A percentile compares a stretch with the other conserved stretches of the same genome.
Conservation (phyloP, 1,140 invertebrate genomes). For the Drosophila insularis region DNA sequence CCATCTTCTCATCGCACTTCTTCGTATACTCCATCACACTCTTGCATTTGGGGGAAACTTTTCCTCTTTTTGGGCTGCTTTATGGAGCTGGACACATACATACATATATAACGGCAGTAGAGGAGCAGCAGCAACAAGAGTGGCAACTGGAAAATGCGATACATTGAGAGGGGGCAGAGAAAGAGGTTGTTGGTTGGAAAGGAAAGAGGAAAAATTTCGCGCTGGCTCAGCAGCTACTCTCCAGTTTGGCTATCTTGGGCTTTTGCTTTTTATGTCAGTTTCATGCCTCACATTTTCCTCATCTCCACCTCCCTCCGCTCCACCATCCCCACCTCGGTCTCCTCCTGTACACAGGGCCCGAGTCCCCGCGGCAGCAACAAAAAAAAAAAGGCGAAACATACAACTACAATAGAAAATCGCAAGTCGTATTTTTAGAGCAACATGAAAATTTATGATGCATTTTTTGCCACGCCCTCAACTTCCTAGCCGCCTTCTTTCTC, state of each 20-base stretch:
- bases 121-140: conserved; percentile 25
- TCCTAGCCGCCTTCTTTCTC: background rate
- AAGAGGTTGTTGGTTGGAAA: background rate
- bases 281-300: conserved; percentile 37
- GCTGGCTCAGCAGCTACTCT: conserved; percentile 18
- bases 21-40: background rate
- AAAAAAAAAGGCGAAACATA: conserved; percentile 33
- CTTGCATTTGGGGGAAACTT: conserved; percentile 8
- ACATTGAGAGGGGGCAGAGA: background rate
- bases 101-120: conserved; percentile 53
- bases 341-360: background rate
- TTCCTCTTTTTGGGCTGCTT: conserved; percentile 48
- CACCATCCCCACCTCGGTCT: background rate
- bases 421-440: conserved; percentile 66
- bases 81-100: conserved; percentile 70
- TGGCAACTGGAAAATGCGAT: conserved; percentile 12
- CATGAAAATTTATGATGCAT: conserved; percentile 80
- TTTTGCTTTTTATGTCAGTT: conserved; percentile 62
- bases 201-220: conserved; percentile 11
- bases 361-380: background rate
- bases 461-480: conserved; percentile 25
- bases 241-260: conserved; percentile 58
- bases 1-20: background rate
- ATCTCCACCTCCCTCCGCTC: background rate
- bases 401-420: conserved; percentile 70